These are phyloP conservation scores for Limosa lapponica DNA, from an alignment of 2,797 vertebrate species.

Conservation along the genomic window DNA sequence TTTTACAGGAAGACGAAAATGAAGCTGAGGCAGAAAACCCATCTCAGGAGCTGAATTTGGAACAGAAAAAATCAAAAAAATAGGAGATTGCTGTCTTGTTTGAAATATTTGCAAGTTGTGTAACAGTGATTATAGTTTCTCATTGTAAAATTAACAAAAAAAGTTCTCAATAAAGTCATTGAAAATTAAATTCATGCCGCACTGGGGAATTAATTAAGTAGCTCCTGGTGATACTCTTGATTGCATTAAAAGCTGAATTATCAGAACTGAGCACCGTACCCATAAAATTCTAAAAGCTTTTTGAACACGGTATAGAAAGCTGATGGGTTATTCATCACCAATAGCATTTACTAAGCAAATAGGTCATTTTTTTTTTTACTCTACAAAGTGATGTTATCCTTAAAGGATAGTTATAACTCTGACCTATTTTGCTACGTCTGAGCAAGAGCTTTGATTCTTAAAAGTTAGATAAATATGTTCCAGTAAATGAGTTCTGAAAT, in stretches of 20 bases:
- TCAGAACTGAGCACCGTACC: neutral
- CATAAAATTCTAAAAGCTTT: slow-evolving; percentile 38
- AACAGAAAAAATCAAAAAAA: slow-evolving; percentile 85
- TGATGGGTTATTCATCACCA: slow-evolving; percentile 39
- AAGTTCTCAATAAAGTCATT: slow-evolving; percentile 79
- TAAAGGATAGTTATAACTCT: slow-evolving; percentile 46
- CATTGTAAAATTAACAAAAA: slow-evolving; percentile 77
- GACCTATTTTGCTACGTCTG: slow-evolving; percentile 19
- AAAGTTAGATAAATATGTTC: slow-evolving; percentile 33
- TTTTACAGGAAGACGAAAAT: slow-evolving; percentile 89
- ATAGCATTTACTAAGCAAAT: slow-evolving; percentile 50
- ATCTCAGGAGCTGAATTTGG: slow-evolving; percentile 83
- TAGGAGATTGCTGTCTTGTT: slow-evolving; percentile 66
- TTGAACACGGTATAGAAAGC: neutral
- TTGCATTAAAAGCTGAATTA: slow-evolving; percentile 59
- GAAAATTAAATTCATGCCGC: slow-evolving; percentile 71
- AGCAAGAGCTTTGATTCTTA: slow-evolving; percentile 38
- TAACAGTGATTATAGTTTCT: slow-evolving; percentile 74
- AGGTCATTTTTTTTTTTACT: slow-evolving; percentile 2
- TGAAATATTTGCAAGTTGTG: slow-evolving; percentile 67
- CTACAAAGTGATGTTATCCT: slow-evolving; percentile 30
- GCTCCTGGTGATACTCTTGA: slow-evolving; percentile 59
- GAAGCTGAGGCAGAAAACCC: slow-evolving; percentile 78
- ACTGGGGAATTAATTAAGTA: slow-evolving; percentile 71
- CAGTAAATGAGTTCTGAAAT: neutral